These are phyloP conservation scores for Chaetodon trifasciatus DNA, from an alignment of 2,797 vertebrate genomes.

Conservation along the genomic window DNA sequence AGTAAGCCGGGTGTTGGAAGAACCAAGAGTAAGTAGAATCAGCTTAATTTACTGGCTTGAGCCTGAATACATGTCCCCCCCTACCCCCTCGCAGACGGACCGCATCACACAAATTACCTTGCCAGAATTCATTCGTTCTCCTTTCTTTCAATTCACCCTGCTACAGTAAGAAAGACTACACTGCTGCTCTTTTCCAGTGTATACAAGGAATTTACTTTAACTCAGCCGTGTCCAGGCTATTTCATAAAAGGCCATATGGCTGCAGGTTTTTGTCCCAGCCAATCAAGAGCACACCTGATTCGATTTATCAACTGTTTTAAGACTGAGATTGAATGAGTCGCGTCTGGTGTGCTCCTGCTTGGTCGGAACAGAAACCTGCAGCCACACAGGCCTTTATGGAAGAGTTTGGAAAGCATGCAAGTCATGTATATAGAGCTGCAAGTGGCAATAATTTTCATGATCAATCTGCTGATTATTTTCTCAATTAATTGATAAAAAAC, in stretches of 20 bases:
- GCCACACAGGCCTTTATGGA: no score
- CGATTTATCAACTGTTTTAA: neutral
- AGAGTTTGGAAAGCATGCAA: neutral
- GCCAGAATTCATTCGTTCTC: constrained; percentile 30
- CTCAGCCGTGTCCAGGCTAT: neutral
- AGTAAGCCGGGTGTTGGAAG: constrained; percentile 48
- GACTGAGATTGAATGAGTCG: neutral
- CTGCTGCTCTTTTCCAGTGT: neutral
- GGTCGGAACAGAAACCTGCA: neutral
- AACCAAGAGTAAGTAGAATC: constrained; percentile 50
- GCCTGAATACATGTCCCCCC: constrained; percentile 31
- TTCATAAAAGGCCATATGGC: neutral
- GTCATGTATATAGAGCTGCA: no score
- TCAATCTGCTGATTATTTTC: neutral
- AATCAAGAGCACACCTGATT: neutral
- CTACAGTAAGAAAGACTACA: neutral
- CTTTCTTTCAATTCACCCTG: constrained; percentile 29
- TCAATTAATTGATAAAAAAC: neutral
- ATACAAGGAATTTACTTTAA: neutral
- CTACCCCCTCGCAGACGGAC: constrained; percentile 26
- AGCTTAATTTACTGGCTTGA: constrained; percentile 43
- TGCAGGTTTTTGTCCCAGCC: neutral
- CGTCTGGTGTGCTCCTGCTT: neutral
- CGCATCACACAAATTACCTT: constrained; percentile 41
- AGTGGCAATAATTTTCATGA: neutral